Percentiles rank a stretch among this genome's conserved stretches.
These are phyloP conservation scores for Leistus spinibarbis DNA, from an alignment of 2,888 invertebrate genomes.

Conservation along the genomic window DNA sequence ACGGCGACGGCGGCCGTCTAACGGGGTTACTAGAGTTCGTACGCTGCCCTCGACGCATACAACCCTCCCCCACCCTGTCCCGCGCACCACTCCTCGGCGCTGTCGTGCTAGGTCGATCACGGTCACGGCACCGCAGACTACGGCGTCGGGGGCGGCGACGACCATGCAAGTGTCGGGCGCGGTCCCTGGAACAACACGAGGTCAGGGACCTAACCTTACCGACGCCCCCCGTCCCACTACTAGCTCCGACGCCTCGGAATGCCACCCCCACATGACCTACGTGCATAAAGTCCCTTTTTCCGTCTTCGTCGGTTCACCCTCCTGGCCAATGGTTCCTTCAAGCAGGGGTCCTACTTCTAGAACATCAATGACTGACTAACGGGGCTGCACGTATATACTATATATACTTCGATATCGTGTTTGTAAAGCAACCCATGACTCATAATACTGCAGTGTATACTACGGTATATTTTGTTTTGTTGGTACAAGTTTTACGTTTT, in stretches of 20 bases:
- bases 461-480: too few species aligned
- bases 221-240: background rate
- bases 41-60: conserved; percentile 61
- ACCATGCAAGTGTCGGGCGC: conserved; percentile 14
- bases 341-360: background rate
- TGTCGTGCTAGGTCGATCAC: conserved; percentile 52
- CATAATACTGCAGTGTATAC: background rate
- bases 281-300: background rate
- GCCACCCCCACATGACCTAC: background rate
- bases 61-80: conserved; percentile 60
- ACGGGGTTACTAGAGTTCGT: conserved; percentile 62
- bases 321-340: background rate
- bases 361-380: background rate
- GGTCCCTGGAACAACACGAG: conserved; percentile 21
- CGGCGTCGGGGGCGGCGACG: conserved; percentile 6
- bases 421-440: background rate
- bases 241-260: background rate
- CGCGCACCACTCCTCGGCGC: conserved; percentile 61
- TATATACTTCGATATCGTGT: background rate
- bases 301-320: background rate
- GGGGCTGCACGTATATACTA: background rate
- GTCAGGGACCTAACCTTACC: conserved; percentile 40
- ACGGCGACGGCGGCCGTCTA: conserved; percentile 56
- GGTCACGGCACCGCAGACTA: background rate
- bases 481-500: background rate